Evolutionary conservation across 2,888 invertebrate species (phyloP).

Genomic region (Amiota minor): DNA sequence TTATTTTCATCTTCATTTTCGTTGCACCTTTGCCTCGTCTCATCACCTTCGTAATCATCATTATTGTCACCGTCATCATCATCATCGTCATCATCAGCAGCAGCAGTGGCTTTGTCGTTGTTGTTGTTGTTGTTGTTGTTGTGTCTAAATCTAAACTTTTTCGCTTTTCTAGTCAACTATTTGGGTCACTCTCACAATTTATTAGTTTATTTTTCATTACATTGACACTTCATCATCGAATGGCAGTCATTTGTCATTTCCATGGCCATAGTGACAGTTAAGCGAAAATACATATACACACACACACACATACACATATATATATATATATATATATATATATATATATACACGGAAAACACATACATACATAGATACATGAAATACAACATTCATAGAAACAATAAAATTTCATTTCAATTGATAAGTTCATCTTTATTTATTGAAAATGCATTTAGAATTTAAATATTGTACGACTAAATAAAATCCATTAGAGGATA

Average conservation of each 20-base stretch:
- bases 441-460: no score
- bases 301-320: background rate
- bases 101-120: background rate
- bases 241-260: conserved; percentile 65
- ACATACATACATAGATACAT: background rate
- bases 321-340: background rate
- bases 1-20: no score
- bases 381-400: background rate
- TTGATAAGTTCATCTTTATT: no score
- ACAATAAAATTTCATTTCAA: no score
- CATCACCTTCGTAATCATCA: background rate
- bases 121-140: conserved; percentile 1
- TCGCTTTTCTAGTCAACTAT: conserved; percentile 63
- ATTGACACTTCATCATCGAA: conserved; percentile 67
- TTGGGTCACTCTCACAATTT: conserved; percentile 68
- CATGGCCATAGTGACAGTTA: conserved; percentile 32
- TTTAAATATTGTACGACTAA: no score
- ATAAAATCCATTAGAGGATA: no score
- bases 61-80: background rate
- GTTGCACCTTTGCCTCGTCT: background rate
- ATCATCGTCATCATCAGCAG: background rate
- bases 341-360: background rate
- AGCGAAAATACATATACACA: conserved; percentile 7
- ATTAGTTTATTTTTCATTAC: conserved; percentile 68
- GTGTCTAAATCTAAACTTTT: conserved; percentile 24